Conservation (phyloP, 2,888 invertebrate genomes). For the Bhutanitis thaidina region DNA sequence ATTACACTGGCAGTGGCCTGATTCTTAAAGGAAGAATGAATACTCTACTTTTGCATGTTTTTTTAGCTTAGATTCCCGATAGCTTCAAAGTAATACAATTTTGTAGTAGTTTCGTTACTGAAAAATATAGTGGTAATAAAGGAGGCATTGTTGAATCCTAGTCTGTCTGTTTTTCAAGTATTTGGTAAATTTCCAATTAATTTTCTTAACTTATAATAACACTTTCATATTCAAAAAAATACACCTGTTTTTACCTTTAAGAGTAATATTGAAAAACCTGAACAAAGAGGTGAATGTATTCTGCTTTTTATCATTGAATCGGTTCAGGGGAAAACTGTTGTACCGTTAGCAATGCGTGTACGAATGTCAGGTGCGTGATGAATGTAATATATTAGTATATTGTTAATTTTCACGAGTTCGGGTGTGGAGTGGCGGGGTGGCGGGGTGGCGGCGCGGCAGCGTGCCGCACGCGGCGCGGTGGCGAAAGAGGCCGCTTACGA, state of each 20-base stretch:
- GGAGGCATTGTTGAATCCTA: too few relatives aligned
- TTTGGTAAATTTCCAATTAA: too few relatives aligned
- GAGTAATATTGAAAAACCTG: too few relatives aligned
- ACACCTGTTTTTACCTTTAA: too few relatives aligned
- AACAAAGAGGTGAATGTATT: too few relatives aligned
- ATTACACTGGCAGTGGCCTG: constrained; percentile 14
- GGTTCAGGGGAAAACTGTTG: not conserved
- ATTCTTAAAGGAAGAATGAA: constrained; percentile 1
- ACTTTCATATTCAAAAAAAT: too few relatives aligned
- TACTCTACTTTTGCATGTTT: constrained; percentile 11
- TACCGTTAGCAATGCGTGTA: not conserved
- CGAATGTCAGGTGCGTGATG: not conserved
- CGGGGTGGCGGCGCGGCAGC: constrained; percentile 48
- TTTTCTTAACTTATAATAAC: too few relatives aligned
- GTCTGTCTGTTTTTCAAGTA: too few relatives aligned
- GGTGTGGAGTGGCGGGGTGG: constrained; percentile 46
- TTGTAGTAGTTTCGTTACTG: too few relatives aligned
- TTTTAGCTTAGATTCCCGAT: too few relatives aligned
- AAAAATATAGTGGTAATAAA: too few relatives aligned
- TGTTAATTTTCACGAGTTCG: constrained; percentile 73
- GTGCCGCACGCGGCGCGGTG: constrained; percentile 66
- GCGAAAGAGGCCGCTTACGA: constrained; percentile 79
- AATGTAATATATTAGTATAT: constrained; percentile 52
- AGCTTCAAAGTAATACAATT: too few relatives aligned
- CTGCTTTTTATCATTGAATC: not conserved